phyloP scores from a whole-genome alignment of 2,888 invertebrate genomes.

The Drosophila acutilabella region DNA sequence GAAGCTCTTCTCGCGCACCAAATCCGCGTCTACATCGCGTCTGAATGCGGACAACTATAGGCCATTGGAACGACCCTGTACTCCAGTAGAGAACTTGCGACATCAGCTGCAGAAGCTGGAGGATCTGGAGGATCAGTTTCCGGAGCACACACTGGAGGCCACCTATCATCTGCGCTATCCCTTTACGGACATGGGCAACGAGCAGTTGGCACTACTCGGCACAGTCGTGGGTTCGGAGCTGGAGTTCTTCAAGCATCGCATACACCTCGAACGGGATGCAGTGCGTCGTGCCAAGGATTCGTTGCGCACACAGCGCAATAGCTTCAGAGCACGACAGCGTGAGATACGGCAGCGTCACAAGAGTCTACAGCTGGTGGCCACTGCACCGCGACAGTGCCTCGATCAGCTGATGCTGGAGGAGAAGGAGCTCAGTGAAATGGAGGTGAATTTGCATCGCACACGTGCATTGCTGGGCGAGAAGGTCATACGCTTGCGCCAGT shows the following conservation, averaged over 20 bases:
- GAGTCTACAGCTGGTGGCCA: constrained; percentile 46
- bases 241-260: constrained; percentile 93
- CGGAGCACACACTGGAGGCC: constrained; percentile 89
- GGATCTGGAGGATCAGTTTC: constrained; percentile 93
- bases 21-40: constrained; percentile 90
- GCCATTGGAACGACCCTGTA: constrained; percentile 87
- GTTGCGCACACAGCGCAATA: constrained; percentile 88
- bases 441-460: constrained; percentile 93
- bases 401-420: constrained; percentile 88
- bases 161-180: constrained; percentile 92
- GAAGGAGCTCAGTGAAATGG: constrained; percentile 93
- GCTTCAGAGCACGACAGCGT: constrained; percentile 88
- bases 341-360: constrained; percentile 86
- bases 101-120: constrained; percentile 92
- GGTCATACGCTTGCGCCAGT: constrained; percentile 91
- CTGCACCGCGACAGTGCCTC: constrained; percentile 74
- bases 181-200: constrained; percentile 88
- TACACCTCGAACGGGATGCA: constrained; percentile 92
- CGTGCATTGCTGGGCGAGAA: constrained; percentile 92
- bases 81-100: constrained; percentile 92
- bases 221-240: constrained; percentile 87
- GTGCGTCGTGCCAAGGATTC: constrained; percentile 93
- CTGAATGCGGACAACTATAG: constrained; percentile 86
- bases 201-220: constrained; percentile 80
- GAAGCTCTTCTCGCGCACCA: constrained; percentile 89